Percentiles rank a stretch among this genome's conserved stretches.
phyloP scores from a whole-genome alignment of 2,797 vertebrate species.

The Pipistrellus pipistrellus region DNA sequence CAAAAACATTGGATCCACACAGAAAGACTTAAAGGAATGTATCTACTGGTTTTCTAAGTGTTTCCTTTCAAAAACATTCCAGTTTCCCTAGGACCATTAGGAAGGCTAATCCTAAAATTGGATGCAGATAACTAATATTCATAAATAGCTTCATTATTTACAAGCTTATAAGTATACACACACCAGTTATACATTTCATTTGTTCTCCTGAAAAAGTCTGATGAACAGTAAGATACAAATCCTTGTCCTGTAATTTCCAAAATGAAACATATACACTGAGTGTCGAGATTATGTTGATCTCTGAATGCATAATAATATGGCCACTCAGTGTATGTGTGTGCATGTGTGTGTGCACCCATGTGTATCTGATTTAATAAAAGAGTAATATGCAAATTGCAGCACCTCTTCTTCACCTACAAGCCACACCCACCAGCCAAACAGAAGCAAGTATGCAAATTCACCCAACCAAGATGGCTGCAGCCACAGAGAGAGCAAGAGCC shows the following conservation, averaged over 20 bases:
- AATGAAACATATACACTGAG: no score
- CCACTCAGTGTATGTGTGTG: no score
- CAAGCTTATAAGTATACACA: not conserved
- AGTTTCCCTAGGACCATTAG: not conserved
- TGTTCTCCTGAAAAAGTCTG: not conserved
- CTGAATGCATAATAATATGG: no score
- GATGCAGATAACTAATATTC: not conserved
- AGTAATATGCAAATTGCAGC: no score
- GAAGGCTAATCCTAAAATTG: not conserved
- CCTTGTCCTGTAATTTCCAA: not conserved
- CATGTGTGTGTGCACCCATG: no score
- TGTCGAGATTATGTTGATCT: no score
- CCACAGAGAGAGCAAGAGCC: no score
- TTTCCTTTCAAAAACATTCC: not conserved
- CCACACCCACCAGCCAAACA: no score
- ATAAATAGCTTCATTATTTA: not conserved
- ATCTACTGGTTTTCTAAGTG: not conserved
- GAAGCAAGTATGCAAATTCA: no score
- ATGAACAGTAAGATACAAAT: not conserved
- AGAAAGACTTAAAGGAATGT: not conserved
- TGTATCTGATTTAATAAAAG: no score
- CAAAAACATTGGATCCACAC: not conserved
- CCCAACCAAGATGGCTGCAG: no score
- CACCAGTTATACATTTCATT: not conserved
- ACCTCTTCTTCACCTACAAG: no score